Base-by-base conservation (phyloP, 2,113 vertebrate species). In the Pungitius pungitius region DNA sequence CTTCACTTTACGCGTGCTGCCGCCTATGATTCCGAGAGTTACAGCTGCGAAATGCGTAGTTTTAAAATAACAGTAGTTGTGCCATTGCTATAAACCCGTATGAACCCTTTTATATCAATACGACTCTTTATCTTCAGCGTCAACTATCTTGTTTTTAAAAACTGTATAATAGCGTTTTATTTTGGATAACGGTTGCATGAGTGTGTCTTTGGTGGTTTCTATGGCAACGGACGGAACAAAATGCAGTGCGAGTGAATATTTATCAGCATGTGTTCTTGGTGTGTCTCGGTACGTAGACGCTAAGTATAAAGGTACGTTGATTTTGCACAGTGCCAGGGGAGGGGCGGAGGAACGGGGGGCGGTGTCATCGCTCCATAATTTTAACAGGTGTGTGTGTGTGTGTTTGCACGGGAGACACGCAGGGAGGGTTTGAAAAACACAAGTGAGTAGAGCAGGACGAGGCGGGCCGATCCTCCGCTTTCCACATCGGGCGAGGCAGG, bases 361-460 rank as follows among this genome's bases (percentile, higher is more conserved):
- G 83, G 67, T 27, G 56, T 61, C 61, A 74, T 78, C 39, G 6
- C 45, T 63, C 39, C 3, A 55, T 63, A 71, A 67, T 59, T 69
- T 61, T 82, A 68, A 75, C 73, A 83, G 43, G 75, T 79, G 84
- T 67, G 15, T 20, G 22, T 3, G 42, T 40, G 45, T 1, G 26
- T 15, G 37, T 2, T 30, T 20, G 49, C 0, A 4, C 12, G n/a
- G 33, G 35, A 76, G 55, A 80, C 33, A 39, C 43, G 40, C 4
- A 42, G 74, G 68, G 47, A 54, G 63, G 42, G 58, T 59, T 64
- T 45, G 37, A 26, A 42, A 75, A 75, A 75, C 7, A 40, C 30
- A 65, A 15, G 66, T 65, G 60, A 68, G 47, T 8, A 2, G 64
- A 72, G 56, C 62, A 35, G 77, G 66, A 80, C 43, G 72, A 84